These are phyloP conservation scores for Heterodera schachtii DNA, from an alignment of 1,140 invertebrate genomes.

Conservation along the genomic window DNA sequence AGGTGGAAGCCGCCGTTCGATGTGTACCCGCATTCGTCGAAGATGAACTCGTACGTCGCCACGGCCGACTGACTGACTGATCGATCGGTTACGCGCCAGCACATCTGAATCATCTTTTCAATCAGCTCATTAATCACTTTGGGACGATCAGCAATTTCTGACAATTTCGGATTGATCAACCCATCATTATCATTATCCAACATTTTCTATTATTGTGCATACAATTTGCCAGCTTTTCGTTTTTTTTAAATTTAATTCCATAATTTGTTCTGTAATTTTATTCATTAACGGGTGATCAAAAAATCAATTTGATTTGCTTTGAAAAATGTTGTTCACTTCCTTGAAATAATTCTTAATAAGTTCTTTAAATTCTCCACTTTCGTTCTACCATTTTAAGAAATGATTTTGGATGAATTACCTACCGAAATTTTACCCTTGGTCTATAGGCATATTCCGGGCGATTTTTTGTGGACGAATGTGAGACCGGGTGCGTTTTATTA, in stretches of 20 bases:
- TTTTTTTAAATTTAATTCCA: not conserved
- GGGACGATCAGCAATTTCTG: too few species aligned
- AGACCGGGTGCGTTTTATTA: constrained; percentile 5
- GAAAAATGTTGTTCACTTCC: not conserved
- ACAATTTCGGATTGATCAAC: too few species aligned
- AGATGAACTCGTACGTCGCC: constrained; percentile 41
- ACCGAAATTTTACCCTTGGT: constrained; percentile 31
- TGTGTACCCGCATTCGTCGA: constrained; percentile 32
- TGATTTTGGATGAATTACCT: constrained; percentile 35
- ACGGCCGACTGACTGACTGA: constrained; percentile 21
- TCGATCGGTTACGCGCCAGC: not conserved
- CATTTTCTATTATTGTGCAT: constrained; percentile 9
- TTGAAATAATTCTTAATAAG: not conserved
- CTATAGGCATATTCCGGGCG: constrained; percentile 29
- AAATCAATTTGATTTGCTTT: not conserved
- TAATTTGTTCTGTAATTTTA: constrained; percentile 5
- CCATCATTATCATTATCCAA: too few species aligned
- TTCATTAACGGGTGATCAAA: not conserved
- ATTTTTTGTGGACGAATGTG: constrained; percentile 31
- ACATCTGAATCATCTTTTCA: too few species aligned
- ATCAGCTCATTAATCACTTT: too few species aligned
- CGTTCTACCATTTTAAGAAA: not conserved
- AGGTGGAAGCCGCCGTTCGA: constrained; percentile 42
- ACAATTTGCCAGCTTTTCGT: not conserved
- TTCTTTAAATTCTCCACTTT: constrained; percentile 18